These are phyloP conservation scores for Grallaria varia DNA, from an alignment of 2,113 vertebrate species.

Conservation along the genomic window DNA sequence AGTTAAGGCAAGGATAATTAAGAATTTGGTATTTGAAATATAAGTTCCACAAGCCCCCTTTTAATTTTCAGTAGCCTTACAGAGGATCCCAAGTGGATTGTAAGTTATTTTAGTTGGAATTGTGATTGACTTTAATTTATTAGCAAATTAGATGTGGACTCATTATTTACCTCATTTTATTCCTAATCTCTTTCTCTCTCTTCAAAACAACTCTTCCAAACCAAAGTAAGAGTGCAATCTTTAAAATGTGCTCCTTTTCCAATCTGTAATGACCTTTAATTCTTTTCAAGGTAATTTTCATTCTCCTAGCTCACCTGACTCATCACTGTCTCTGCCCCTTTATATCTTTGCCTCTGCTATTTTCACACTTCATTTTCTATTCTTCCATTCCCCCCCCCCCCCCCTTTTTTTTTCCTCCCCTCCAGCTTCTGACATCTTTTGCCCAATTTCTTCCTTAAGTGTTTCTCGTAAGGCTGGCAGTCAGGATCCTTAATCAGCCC, in stretches of 20 bases:
- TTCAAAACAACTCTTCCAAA: not conserved
- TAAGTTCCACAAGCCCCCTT: not conserved
- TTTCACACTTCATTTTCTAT: constrained; percentile 15
- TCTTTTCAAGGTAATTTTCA: constrained; percentile 12
- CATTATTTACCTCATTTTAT: not conserved
- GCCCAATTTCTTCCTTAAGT: not conserved
- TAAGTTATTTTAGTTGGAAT: not conserved
- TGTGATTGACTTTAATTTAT: not conserved
- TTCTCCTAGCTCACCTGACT: not conserved
- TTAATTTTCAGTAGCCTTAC: not conserved
- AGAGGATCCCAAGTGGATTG: not conserved
- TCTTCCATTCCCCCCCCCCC: not conserved
- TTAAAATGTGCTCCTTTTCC: not conserved
- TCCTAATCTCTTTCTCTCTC: not conserved
- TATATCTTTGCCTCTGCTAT: not conserved
- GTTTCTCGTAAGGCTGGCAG: not conserved
- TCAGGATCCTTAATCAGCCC: not conserved
- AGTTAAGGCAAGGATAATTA: not conserved
- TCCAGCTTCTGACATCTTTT: not conserved
- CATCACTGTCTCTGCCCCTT: not conserved
- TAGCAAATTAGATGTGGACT: not conserved
- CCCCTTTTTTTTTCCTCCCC: not conserved
- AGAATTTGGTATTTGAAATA: not conserved
- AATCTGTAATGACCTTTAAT: not conserved
- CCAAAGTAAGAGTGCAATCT: not conserved